Base-by-base conservation (phyloP, 1,140 invertebrate genomes). In the Ceratoteleas bidentatus region DNA sequence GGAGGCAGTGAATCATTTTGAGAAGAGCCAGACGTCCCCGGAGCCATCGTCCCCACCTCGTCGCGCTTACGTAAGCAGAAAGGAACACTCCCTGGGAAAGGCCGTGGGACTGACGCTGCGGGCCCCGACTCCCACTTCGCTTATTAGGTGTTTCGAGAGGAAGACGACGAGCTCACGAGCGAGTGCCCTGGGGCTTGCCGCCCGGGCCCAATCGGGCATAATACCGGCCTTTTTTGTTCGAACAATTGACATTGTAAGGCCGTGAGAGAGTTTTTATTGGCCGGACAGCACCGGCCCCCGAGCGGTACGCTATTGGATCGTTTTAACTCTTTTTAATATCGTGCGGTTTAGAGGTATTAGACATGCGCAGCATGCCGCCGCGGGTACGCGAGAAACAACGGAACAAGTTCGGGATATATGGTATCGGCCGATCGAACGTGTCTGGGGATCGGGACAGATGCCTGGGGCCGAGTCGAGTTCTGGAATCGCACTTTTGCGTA, bases 1-100 rank as follows among this genome's bases (percentile, higher is more conserved):
- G 85, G 81, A 88, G 90, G 90, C 90, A 89, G 86, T 90, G 90
- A 91, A 91, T 91, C 90, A 91, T 91, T 86, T 87, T 81, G 72
- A 87, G 87, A 85, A 87, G 83, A 85, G 43, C 73, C 82, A 83
- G 81, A 84, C 81, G 73, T 83, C 81, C 85, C 60, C 77, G 72
- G 72, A 84, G 82, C 75, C 72, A 64, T 61, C 65, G 24, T 24
- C 57, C 49, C 69, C 10, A 34, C 36, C 5, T 5, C 43, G 34
- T 15, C 60, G n/a, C 53, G 38, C 78, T 84, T 61, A 61, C 62
- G 57, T 80, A 77, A 75, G 78, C 74, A 52, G 34, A 43, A 84
- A 43, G 38, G 45, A 66, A 49, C 81, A 80, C 69, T 85, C 75
- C 86, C 81, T 90, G 88, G 87, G 88, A 90, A 89, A 89, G 86